Conservation (phyloP, 2,113 vertebrate species). For the Leucopsar rothschildi region DNA sequence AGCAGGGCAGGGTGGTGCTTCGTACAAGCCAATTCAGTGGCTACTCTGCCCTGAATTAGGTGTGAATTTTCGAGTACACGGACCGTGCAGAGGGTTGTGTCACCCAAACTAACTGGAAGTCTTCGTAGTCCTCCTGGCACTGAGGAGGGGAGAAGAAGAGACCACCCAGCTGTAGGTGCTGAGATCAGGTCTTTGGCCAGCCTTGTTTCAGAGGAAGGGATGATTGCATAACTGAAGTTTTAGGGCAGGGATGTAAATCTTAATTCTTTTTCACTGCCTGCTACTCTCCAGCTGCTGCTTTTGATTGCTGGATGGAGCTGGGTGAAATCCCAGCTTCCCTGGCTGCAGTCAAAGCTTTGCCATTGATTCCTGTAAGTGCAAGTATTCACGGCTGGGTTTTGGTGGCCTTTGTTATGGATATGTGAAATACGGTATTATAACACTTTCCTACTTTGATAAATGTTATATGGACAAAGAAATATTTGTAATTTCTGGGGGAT, state of each 20-base stretch:
- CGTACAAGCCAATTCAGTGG: not conserved
- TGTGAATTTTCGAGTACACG: accelerated
- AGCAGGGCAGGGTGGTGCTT: too few species aligned
- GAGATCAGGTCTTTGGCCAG: not conserved
- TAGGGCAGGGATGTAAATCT: not conserved
- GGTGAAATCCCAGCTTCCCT: not conserved
- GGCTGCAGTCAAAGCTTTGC: not conserved
- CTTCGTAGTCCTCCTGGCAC: not conserved
- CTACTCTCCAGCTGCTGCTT: not conserved
- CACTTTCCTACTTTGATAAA: not conserved
- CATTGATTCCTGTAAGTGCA: not conserved
- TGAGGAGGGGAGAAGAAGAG: not conserved
- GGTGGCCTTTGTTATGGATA: not conserved
- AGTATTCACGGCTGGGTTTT: not conserved
- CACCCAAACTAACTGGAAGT: not conserved
- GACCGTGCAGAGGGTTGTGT: not conserved
- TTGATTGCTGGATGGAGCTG: not conserved
- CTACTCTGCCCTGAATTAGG: not conserved
- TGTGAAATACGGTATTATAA: not conserved
- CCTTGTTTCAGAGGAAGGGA: not conserved
- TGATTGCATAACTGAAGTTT: not conserved
- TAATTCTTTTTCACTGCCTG: not conserved
- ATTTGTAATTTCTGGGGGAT: slow-evolving; percentile 2
- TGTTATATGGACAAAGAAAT: not conserved
- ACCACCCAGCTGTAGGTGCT: not conserved